These are phyloP conservation scores for Stramonita haemastoma DNA, from an alignment of 2,888 invertebrate species.

Conservation along the genomic window DNA sequence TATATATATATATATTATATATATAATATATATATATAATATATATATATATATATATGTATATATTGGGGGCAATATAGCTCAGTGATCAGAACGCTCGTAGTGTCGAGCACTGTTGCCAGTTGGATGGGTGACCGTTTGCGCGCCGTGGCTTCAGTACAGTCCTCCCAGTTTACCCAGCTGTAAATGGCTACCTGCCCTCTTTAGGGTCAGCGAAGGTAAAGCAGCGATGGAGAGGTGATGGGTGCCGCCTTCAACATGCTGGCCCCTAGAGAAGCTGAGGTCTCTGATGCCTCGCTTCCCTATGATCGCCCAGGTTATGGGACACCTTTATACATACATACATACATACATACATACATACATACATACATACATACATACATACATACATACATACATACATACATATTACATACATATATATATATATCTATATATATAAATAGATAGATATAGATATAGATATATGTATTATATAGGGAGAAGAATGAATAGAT, in stretches of 20 bases:
- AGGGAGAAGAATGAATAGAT: not conserved
- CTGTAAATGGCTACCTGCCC: not conserved
- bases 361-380: not conserved
- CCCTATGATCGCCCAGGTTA: no score
- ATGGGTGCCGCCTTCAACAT: no score
- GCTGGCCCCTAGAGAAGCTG: no score
- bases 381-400: not conserved
- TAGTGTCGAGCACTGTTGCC: not conserved
- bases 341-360: not conserved
- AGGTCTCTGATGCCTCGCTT: no score
- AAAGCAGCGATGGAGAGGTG: no score
- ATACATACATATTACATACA: not conserved
- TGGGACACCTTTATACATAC: no score
- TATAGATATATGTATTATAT: not conserved
- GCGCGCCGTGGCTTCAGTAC: not conserved
- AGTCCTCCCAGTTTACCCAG: not conserved
- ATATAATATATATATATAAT: no score
- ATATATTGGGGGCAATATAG: not conserved
- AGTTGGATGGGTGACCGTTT: no score
- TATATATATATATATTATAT: no score
- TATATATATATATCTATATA: not conserved
- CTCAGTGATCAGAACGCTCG: not conserved
- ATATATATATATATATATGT: no score
- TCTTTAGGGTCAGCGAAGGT: no score
- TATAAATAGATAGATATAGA: not conserved